Base-by-base conservation (phyloP, 2,888 invertebrate genomes). In the Lepetodrilus schrolli region DNA sequence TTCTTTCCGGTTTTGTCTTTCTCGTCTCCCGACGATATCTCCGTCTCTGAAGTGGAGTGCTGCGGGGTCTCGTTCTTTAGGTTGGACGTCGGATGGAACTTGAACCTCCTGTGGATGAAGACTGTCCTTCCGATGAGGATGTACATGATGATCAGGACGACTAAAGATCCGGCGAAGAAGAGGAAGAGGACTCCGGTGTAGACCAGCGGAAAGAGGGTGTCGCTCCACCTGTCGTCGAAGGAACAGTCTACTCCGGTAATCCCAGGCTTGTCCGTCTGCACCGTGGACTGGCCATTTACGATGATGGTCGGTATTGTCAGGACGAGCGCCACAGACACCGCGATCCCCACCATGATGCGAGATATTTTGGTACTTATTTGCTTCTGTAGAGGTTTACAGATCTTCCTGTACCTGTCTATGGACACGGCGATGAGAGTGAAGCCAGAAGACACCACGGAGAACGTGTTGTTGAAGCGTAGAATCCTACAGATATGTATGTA, bases 351-450 rank as follows among this genome's bases (percentile, higher is more conserved):
- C 68, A 82, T 80, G 17, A 74, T 37, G 71, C 80, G 78, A 0
- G 83, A 81, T 26, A 79, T 74, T 23, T 71, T 38, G 4, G 77
- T 75, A 0, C 82, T 76, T 71, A 82, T 78, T 72, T 79, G 79
- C 5, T 66, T 74, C 5, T 79, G 75, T 37, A 84, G 81, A 4
- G 86, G 84, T 8, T 71, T 74, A 58, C 84, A 85, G 21, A 86
- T 82, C 70, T 82, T 78, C 34, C 83, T 68, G 66, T 84, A 83
- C 21, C 85, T 68, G 66, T 84, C 85, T 7, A 82, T 78, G 1
- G 85, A 83, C 70, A 86, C 84, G 1, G 83, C 80, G 1, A 83
- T 79, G 17, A 86, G 80, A 26, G 83, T 82, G 49, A 86, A 79
- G 4, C 83, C 86, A 1, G 86, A 85, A 37, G 78, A 80, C 20